phyloP scores from a whole-genome alignment of 2,113 vertebrate species.

The Nanorana parkeri region DNA sequence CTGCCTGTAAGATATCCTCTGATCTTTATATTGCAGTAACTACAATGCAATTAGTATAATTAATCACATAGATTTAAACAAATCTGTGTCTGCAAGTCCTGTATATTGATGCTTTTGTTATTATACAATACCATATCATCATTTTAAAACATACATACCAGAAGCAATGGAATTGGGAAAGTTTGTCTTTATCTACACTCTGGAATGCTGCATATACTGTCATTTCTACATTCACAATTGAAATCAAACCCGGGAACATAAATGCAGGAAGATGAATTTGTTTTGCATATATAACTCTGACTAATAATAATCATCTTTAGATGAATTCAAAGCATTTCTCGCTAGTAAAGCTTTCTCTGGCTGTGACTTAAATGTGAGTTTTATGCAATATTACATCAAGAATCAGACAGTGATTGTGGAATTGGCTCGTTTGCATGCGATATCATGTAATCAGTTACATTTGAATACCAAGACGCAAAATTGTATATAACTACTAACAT shows the following conservation, averaged over 20 bases:
- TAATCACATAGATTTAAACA: too few relatives aligned
- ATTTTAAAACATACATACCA: neutral
- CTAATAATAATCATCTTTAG: conserved; percentile 31
- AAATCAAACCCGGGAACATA: conserved; percentile 10
- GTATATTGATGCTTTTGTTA: too few relatives aligned
- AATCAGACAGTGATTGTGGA: conserved; percentile 25
- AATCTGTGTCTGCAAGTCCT: too few relatives aligned
- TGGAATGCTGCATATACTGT: neutral
- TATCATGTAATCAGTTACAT: conserved; percentile 15
- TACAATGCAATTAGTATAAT: too few relatives aligned
- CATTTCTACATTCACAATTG: neutral
- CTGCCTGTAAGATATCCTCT: too few relatives aligned
- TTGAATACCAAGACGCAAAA: conserved; percentile 21
- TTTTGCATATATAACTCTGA: conserved; percentile 38
- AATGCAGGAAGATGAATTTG: conserved; percentile 36
- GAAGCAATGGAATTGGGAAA: neutral
- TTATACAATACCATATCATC: neutral
- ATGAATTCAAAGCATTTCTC: neutral
- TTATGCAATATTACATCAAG: conserved; percentile 14
- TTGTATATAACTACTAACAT: conserved; percentile 8
- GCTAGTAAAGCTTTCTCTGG: neutral
- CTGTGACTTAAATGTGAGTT: conserved; percentile 9
- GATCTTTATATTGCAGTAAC: too few relatives aligned
- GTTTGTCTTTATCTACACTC: neutral
- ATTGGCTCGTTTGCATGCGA: conserved; percentile 24